Percentiles rank a stretch among this genome's conserved stretches.
Conservation (phyloP, 2,888 invertebrate species). For the Gisinianus flammeolus region DNA sequence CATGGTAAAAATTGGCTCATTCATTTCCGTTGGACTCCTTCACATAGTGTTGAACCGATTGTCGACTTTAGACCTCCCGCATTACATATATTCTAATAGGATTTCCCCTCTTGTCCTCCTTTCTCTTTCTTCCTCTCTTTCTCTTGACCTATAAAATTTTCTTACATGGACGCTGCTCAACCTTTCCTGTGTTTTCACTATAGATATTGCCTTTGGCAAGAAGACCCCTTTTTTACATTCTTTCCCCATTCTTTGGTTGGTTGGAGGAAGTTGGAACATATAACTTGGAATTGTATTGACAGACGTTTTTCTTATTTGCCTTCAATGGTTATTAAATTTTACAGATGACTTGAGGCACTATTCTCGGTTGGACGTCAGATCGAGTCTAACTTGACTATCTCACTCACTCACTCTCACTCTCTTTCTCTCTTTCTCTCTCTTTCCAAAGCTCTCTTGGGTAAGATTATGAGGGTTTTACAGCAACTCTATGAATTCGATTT, state of each 20-base stretch:
- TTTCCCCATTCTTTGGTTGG: not conserved
- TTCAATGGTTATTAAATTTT: constrained; percentile 20
- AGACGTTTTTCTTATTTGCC: constrained; percentile 12
- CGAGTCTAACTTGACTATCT: not conserved
- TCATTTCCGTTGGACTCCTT: too few relatives aligned
- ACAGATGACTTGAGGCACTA: not conserved
- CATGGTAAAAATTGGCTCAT: too few relatives aligned
- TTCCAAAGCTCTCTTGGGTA: not conserved
- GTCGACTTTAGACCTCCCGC: too few relatives aligned
- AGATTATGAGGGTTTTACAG: not conserved
- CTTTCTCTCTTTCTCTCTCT: not conserved
- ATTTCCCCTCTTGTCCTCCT: too few relatives aligned
- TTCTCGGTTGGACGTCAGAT: not conserved
- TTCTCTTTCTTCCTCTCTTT: too few relatives aligned
- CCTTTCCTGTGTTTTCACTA: too few relatives aligned
- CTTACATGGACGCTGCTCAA: too few relatives aligned
- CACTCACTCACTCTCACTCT: not conserved
- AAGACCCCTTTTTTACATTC: too few relatives aligned
- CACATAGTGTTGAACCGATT: too few relatives aligned
- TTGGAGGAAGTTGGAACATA: not conserved
- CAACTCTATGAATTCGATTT: not conserved
- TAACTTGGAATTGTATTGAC: not conserved
- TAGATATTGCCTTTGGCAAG: too few relatives aligned
- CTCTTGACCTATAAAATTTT: too few relatives aligned
- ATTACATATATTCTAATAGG: too few relatives aligned